phyloP scores from a whole-genome alignment of 2,797 vertebrate species.

The Xerus rutilus region DNA sequence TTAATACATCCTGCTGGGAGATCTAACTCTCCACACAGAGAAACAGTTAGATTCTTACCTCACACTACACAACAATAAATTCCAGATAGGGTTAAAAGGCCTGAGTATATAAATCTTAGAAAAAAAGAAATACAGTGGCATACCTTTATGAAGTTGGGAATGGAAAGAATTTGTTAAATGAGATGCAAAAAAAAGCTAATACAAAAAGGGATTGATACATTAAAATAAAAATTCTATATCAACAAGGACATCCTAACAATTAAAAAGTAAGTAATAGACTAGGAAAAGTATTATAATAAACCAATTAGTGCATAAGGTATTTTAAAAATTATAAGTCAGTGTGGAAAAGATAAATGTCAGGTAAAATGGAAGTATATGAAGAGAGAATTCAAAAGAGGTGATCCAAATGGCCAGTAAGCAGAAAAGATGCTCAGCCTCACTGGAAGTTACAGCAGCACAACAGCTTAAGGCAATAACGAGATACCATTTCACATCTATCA shows the following conservation, averaged over 20 bases:
- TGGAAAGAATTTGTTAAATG: constrained; percentile 31
- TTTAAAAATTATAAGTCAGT: background rate
- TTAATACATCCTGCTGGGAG: background rate
- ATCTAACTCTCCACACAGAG: background rate
- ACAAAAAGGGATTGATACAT: background rate
- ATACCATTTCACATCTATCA: background rate
- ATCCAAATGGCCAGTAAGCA: background rate
- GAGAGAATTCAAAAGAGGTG: background rate
- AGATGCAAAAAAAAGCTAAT: background rate
- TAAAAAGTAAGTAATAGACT: background rate
- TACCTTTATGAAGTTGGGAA: background rate
- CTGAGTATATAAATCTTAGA: background rate
- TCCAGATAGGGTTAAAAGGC: background rate
- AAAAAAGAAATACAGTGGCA: background rate
- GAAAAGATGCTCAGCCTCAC: background rate
- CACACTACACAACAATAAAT: background rate
- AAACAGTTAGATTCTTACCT: background rate
- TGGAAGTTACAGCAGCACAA: background rate
- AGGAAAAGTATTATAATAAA: background rate
- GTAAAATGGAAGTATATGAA: background rate
- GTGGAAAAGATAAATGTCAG: background rate
- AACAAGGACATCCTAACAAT: background rate
- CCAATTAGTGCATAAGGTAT: background rate
- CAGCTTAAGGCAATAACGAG: accelerated
- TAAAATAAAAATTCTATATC: background rate